Conservation (phyloP, 2,113 vertebrate genomes). For the Microtus montanus region DNA sequence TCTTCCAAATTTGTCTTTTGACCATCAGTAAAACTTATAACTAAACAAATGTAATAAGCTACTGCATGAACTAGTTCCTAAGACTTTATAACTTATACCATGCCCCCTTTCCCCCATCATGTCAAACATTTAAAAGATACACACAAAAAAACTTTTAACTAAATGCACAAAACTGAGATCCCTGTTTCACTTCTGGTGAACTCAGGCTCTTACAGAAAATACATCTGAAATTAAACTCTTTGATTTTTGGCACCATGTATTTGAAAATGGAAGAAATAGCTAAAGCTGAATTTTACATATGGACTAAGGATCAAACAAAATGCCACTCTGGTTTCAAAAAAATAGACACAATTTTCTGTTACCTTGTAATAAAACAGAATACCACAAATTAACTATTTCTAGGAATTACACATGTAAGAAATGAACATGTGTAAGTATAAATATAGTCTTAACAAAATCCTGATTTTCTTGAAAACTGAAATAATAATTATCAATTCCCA, state of each 20-base stretch:
- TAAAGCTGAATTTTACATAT: background rate
- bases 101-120: constrained; percentile 5
- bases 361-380: background rate
- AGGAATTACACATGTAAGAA: background rate
- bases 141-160: background rate
- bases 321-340: background rate
- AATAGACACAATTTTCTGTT: background rate
- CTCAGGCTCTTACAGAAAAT: constrained; percentile 10
- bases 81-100: background rate
- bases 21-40: constrained; percentile 18
- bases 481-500: background rate
- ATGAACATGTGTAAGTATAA: background rate
- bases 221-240: constrained; percentile 15
- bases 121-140: constrained; percentile 28
- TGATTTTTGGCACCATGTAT: background rate
- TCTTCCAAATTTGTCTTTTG: background rate
- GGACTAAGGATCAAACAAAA: background rate
- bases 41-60: background rate
- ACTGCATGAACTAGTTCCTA: background rate
- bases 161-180: constrained; percentile 26
- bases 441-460: background rate
- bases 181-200: background rate
- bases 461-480: constrained; percentile 5
- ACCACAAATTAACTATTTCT: background rate
- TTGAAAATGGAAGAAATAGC: constrained; percentile 21